Conservation (phyloP, 2,113 vertebrate genomes). For the Cyanoderma ruficeps region DNA sequence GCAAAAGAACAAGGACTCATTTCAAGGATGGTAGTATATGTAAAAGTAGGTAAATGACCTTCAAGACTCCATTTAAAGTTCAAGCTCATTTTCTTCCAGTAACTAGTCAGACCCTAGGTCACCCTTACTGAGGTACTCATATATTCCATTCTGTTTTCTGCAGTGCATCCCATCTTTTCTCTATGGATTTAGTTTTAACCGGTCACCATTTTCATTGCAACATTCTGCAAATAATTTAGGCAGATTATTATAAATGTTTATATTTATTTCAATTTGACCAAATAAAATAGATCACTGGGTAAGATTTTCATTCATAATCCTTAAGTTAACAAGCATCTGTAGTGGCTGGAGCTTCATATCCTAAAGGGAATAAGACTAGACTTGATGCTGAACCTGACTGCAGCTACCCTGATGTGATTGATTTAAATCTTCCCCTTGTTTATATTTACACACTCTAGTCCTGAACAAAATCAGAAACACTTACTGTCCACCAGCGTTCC, state of each 20-base stretch:
- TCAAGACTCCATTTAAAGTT: conserved; percentile 1
- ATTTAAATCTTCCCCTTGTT: background rate
- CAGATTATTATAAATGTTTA: background rate
- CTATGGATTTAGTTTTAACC: background rate
- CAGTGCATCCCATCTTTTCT: background rate
- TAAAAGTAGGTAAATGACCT: background rate
- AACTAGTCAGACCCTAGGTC: background rate
- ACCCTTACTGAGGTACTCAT: background rate
- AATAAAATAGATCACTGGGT: background rate
- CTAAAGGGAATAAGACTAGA: background rate
- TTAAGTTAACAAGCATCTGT: background rate
- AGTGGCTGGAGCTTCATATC: background rate
- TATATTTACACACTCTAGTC: background rate
- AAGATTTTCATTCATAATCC: background rate
- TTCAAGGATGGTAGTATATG: background rate
- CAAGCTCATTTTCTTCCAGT: background rate
- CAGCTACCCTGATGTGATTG: background rate
- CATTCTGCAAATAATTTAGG: background rate
- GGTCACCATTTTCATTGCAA: background rate
- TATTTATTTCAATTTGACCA: background rate
- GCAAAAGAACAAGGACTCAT: background rate
- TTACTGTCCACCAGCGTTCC: background rate
- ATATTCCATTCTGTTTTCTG: background rate
- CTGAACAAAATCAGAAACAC: background rate
- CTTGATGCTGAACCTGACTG: background rate